Base-by-base conservation (phyloP, 1,140 invertebrate species). In the Papilio aristodemus region DNA sequence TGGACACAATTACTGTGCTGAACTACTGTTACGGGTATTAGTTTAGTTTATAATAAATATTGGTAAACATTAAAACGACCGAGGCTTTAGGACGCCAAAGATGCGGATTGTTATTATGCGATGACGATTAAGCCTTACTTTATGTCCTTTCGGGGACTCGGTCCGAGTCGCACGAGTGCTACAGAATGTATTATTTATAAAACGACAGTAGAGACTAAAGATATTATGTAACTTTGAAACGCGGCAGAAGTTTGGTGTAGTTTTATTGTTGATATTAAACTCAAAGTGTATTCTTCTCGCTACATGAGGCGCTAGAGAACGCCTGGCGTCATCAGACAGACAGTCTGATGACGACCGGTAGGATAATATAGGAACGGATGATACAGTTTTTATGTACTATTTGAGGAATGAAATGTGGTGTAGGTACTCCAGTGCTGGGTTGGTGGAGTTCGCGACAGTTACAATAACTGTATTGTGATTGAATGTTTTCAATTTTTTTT, bases 11-110 rank as follows among this genome's bases (percentile, higher is more conserved):
- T 54, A 54, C 46, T 22, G 19, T 54, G 19, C 22, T 19, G 7
- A 9, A 54, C 22, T 54, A 54, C 22, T 22, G 46, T 54, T 54
- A 54, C 19, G 17, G 46, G 19, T 43, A 43, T 43, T 43, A 43
- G 11, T 54, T 54, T 54, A 54, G 46, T 54, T 54, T 54, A 54
- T 25, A 19, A 46, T 46, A 54, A 54, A 54, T 54, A 22, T 54
- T 25, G 17, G 17, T 54, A 17, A 54, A 54, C 46, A 54, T 54
- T 54, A 4, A 54, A 10, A 54, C 11, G 22, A 54, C 46, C 22
- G 9, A 4, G 13, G 46, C 46, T 22, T 54, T 54, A 54, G 43
- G 17, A 19, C 17, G 4, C 46, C 19, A 14, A 54, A 54, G 19
- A 19, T 17, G 22, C 22, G 46, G 19, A 54, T 8, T 54, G 19